Base-by-base conservation (phyloP, 1,140 invertebrate genomes). In the Conopomorpha cramerella region DNA sequence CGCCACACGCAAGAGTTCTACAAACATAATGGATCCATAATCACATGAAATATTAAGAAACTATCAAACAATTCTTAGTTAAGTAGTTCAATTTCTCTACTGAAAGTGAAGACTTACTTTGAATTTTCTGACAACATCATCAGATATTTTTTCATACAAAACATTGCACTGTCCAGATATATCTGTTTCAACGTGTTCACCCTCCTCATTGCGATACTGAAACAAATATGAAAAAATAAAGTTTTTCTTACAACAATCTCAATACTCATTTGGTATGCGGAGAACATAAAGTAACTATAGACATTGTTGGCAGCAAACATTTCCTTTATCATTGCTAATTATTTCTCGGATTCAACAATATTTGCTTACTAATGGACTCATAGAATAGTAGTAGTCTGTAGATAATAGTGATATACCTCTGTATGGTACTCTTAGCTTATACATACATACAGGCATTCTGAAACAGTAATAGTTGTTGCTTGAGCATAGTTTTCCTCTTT, bases 111-210 rank as follows among this genome's bases (percentile, higher is more conserved):
- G n/a, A n/a, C 31, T 29, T 29, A 71, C 66, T 53, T 71, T 71
- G 13, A 55, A 55, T 34, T 72, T 72, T 14, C 58, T 42, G 26
- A 72, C 50, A 8, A 44, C 41, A 2, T 53, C 36, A 13, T 19
- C 27, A 0, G 57, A 55, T 0, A 53, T 6, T 1, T 47, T 50
- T 27, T 73, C 63, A 33, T 73, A 70, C 1, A 43, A 25, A 0
- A 66, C 51, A 4, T 36, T 30, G 15, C 65, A 73, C 0, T 17
- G 19, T 10, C 68, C 68, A 0, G 63, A 61, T 6, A 56, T 27
- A 15, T 73, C 68, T 0, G 61, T 68, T 38, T 73, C 67, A 15
- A 56, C 62, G 11, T 36, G 39, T 32, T 64, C 57, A 7, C 53
- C 59, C 8, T 56, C 54, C n/a, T 47, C 16, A 1, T 46, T 34